Evolutionary conservation across 2,113 vertebrate genomes (phyloP), one percentile per base, ranked within the genome.

Genomic region (Larimichthys polyactis): DNA sequence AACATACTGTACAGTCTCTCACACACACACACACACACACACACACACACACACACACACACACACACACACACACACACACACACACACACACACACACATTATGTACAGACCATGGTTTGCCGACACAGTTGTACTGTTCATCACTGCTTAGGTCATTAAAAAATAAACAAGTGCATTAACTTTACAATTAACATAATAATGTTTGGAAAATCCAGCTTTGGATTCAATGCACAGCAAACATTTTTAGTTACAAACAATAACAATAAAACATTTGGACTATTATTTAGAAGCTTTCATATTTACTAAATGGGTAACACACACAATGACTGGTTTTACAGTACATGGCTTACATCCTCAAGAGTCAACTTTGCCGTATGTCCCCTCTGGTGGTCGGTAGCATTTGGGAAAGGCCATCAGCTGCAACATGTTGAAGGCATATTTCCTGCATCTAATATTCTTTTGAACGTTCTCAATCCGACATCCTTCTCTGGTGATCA

Each of bases 381-480:
- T 99, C 73, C 98, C 98, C 81, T 99, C 98, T 17, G 98, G 98
- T 84, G 98, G 98, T 89, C 98, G 93, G 96, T 99, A 99, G 96
- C 93, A 96, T 95, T 98, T 98, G 87, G 98, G 98, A 92, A 99
- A 99, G 89, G 97, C 97, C 97, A 99, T 97, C 96, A 99, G 97
- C 93, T 99, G 98, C 89, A 99, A 94, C 94, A 97, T 95, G 97
- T 99, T 99, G 97, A 99, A 99, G 93, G 98, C 98, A 93, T 99
- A 99, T 90, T 99, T 99, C 94, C 98, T 97, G 96, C 97, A 97
- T 94, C 94, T 97, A 94, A 99, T 96, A 95, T 99, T 99, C 97
- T 99, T 99, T 96, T 97, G 95, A 82, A 98, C 98, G 94, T 99
- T 99, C 90, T 99, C 98, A 97, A 99, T 99, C 94, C 98, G 98